These are phyloP conservation scores for Parasteatoda tepidariorum DNA, from an alignment of 1,140 invertebrate species.

Conservation along the genomic window DNA sequence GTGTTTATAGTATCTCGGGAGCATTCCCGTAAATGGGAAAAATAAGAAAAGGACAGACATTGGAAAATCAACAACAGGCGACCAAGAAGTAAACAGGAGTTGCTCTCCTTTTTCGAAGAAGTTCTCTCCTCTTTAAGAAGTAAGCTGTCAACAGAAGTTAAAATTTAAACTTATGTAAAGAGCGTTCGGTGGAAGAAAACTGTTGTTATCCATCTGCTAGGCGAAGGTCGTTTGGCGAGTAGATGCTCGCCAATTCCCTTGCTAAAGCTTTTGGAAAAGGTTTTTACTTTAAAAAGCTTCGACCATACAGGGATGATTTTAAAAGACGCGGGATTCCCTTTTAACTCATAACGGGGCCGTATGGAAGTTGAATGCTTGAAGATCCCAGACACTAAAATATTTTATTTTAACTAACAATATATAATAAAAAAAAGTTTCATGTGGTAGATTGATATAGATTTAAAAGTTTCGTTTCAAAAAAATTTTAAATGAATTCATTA, in stretches of 20 bases:
- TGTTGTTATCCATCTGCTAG: neutral
- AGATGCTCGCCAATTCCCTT: conserved; percentile 52
- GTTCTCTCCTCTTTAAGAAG: no score
- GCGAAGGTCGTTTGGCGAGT: conserved; percentile 18
- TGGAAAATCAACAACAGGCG: conserved; percentile 1
- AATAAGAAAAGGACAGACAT: neutral
- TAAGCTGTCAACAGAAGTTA: conserved; percentile 55
- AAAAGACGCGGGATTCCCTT: conserved; percentile 44
- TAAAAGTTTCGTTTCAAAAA: no score
- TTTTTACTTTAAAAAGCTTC: conserved; percentile 20
- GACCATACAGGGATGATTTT: conserved; percentile 34
- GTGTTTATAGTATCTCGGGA: conserved; percentile 39
- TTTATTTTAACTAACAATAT: no score
- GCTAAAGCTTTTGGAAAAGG: neutral
- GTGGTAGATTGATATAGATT: no score
- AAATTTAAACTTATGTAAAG: conserved; percentile 58
- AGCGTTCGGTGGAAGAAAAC: neutral
- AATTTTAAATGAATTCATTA: no score
- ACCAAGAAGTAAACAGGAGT: conserved; percentile 9
- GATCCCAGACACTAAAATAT: no score
- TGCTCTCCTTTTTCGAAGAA: conserved; percentile 1
- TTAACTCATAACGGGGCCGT: neutral
- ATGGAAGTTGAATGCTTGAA: neutral
- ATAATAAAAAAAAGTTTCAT: no score
- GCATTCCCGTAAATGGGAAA: neutral